phyloP scores from a whole-genome alignment of 53 echinoderm and acorn worm species.

The Paracentrotus lividus region DNA sequence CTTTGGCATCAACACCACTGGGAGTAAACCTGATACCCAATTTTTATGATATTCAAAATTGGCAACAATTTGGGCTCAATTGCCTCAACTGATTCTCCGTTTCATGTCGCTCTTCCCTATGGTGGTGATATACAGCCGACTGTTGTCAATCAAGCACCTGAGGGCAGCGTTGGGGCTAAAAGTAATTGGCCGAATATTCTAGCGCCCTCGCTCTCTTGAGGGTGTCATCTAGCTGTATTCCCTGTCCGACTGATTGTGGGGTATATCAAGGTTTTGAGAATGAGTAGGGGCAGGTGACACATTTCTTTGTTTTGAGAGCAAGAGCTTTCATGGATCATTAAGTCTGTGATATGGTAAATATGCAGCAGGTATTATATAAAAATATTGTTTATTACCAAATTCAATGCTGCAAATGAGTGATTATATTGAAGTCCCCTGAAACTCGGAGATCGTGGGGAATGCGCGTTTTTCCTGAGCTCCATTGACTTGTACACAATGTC shows the following conservation, averaged over 20 bases:
- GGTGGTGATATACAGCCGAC: slow-evolving; percentile 32
- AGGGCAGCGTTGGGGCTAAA: background rate
- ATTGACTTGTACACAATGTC: too few species aligned
- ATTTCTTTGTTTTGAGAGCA: background rate
- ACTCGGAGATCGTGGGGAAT: too few species aligned
- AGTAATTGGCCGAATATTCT: background rate
- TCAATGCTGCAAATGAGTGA: background rate
- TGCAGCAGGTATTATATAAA: background rate
- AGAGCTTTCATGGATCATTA: background rate
- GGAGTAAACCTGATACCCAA: slow-evolving; percentile 56
- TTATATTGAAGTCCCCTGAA: too few species aligned
- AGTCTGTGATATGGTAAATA: background rate
- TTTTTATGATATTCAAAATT: slow-evolving; percentile 42
- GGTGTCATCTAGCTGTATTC: background rate
- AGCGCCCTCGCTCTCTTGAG: background rate
- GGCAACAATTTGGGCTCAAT: slow-evolving; percentile 38
- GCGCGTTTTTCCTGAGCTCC: too few species aligned
- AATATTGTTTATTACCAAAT: background rate
- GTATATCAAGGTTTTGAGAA: background rate
- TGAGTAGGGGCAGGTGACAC: background rate
- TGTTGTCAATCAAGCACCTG: slow-evolving; percentile 36
- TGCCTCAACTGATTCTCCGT: slow-evolving; percentile 44
- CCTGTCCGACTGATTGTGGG: background rate
- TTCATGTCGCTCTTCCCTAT: background rate
- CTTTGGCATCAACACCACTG: slow-evolving; percentile 1